Evolutionary conservation across 2,888 invertebrate species (phyloP).

Genomic region (Abscondita cerata): DNA sequence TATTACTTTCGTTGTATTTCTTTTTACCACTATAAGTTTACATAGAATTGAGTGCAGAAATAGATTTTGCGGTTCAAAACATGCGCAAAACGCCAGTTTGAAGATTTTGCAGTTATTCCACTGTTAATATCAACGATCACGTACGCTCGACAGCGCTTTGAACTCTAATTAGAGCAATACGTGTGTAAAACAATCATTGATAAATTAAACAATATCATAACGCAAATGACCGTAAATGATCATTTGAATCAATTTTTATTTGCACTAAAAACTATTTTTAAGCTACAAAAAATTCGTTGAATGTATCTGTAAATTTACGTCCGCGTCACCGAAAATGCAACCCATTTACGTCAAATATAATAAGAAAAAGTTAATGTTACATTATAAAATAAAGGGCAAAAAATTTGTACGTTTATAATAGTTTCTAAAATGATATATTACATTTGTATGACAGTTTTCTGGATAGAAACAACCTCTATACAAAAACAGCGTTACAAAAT

Average conservation of each 20-base stretch:
- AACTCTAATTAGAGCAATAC: slow-evolving; percentile 4
- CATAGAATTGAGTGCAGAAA: background rate
- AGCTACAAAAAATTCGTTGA: too few species aligned
- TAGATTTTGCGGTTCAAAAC: background rate
- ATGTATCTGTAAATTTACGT: too few species aligned
- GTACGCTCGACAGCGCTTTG: background rate
- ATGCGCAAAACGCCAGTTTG: background rate
- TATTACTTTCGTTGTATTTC: too few species aligned
- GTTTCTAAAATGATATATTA: slow-evolving; percentile 29
- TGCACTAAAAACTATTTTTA: too few species aligned
- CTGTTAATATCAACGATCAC: background rate
- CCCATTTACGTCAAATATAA: slow-evolving; percentile 23
- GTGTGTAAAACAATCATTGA: slow-evolving; percentile 5
- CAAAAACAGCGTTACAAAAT: slow-evolving; percentile 27
- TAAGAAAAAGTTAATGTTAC: slow-evolving; percentile 21
- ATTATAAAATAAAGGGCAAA: slow-evolving; percentile 20
- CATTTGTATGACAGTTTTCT: slow-evolving; percentile 26
- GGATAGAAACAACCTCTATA: slow-evolving; percentile 26
- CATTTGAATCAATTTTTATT: too few species aligned
- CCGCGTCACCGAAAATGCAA: too few species aligned
- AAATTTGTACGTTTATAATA: slow-evolving; percentile 21
- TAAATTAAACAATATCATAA: slow-evolving; percentile 1
- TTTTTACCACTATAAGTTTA: too few species aligned
- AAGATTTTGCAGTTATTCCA: background rate
- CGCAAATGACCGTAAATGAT: background rate